Base-by-base conservation (phyloP, 2,888 invertebrate genomes). In the Protodeltote pygarga region DNA sequence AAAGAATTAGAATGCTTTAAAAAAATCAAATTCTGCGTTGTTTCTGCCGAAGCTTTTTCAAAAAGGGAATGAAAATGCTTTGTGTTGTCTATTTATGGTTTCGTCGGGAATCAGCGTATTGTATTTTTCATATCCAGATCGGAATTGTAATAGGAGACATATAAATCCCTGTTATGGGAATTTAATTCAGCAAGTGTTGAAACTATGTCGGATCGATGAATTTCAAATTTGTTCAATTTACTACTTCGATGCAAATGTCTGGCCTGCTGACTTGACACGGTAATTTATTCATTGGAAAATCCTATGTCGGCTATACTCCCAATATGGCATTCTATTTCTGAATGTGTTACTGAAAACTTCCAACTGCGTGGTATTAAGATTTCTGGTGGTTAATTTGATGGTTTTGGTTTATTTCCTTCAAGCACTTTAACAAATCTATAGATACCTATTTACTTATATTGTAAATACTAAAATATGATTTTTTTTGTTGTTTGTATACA, bases 251-350 rank as follows among this genome's bases (percentile, higher is more conserved):
- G 82, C 78, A 80, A 85, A 85, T 81, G 60, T 72, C 57, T 52
- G 65, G 60, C 60, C 40, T 33, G 10, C 35, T 10, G 29, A 47
- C 42, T 37, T 59, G 59, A 60, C 61, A 70, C 50, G 49, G 68
- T 73, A 77, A 85, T 86, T 84, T 86, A 87, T 87, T 87, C 86
- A 87, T 85, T 76, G 79, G 80, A 83, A 79, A 78, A 73, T 60
- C 71, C 66, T 51, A 60, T 65, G 53, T 63, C 51, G 40, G 41
- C 46, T 60, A 58, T 65, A 60, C 49, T 64, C 49, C 52, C 38
- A 52, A 41, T 46, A 55, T 44, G 54, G 34, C 45, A 46, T 45
- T 49, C 37, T 49, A 14, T 38, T 48, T 45, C 39, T 49, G 32
- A 29, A 13, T 25, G 38, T 20, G 27, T 16, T 15, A 29, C 40